A percentile compares a stretch with the other conserved stretches of the same genome.
Evolutionary conservation across 2,113 vertebrate species (phyloP).

Genomic region (Siphamia tubifer): DNA sequence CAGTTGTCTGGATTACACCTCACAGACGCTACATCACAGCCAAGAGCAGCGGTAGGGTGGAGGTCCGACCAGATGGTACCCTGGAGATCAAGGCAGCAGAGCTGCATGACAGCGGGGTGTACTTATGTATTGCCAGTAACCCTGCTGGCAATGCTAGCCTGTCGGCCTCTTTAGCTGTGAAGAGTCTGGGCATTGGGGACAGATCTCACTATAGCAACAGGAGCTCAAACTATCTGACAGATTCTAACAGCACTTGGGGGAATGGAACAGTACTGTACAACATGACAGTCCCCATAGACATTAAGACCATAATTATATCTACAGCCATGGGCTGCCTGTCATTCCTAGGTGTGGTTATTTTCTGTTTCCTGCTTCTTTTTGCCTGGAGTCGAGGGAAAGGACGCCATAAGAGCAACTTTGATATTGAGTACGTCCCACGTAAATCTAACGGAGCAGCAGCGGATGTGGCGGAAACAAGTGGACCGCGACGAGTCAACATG

Average conservation of each 20-base stretch:
- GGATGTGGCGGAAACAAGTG: conserved; percentile 83
- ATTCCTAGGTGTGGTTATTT: conserved; percentile 95
- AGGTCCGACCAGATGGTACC: conserved; percentile 91
- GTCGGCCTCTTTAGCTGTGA: conserved; percentile 91
- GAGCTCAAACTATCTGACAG: conserved; percentile 91
- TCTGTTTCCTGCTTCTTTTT: conserved; percentile 96
- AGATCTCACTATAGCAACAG: conserved; percentile 91
- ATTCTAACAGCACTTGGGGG: conserved; percentile 91
- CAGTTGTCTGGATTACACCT: conserved; percentile 94
- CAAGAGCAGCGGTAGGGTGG: conserved; percentile 93
- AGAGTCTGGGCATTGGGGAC: conserved; percentile 84
- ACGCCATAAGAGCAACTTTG: conserved; percentile 95
- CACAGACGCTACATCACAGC: conserved; percentile 91
- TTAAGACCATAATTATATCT: conserved; percentile 98
- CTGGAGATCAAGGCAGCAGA: conserved; percentile 96
- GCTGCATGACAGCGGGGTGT: conserved; percentile 95
- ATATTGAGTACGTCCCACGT: conserved; percentile 95
- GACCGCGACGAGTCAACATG: conserved; percentile 97
- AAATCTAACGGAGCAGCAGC: conserved; percentile 90
- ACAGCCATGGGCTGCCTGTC: conserved; percentile 99
- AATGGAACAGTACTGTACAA: conserved; percentile 91
- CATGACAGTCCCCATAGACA: conserved; percentile 94
- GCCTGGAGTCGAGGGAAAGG: conserved; percentile 97
- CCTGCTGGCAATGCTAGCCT: conserved; percentile 94
- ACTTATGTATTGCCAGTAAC: conserved; percentile 93